Evolutionary conservation across 1,140 invertebrate genomes (phyloP).

Genomic region (Andrena cerasifolii): DNA sequence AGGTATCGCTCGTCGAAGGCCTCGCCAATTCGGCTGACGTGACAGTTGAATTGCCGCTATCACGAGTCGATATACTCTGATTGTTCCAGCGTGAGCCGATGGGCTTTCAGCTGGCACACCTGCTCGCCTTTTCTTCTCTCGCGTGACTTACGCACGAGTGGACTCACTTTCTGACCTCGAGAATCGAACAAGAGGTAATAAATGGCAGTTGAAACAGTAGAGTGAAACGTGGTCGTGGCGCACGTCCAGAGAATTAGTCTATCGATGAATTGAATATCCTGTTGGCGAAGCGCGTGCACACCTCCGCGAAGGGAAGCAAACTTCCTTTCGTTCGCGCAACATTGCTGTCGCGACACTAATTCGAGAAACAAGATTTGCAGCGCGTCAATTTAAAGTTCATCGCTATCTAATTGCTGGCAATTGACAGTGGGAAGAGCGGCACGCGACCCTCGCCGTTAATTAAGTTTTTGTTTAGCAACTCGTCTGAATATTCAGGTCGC

Average conservation of each 20-base stretch:
- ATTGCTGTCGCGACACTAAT: not conserved
- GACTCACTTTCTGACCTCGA: too few relatives aligned
- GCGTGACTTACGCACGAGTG: too few relatives aligned
- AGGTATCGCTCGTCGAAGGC: not conserved
- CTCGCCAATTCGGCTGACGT: constrained; percentile 17
- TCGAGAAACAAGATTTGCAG: constrained; percentile 5
- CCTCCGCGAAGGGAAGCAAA: not conserved
- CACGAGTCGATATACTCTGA: constrained; percentile 13
- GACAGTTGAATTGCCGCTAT: constrained; percentile 32
- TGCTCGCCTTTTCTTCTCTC: constrained; percentile 1
- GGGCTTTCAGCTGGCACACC: not conserved
- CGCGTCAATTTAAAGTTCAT: not conserved
- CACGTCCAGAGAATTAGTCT: not conserved
- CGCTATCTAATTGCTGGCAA: not conserved
- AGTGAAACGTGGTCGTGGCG: not conserved
- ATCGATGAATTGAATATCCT: constrained; percentile 5
- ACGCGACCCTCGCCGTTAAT: too few relatives aligned
- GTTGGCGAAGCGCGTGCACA: not conserved
- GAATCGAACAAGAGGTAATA: not conserved
- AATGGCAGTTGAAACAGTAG: not conserved
- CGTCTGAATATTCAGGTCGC: not conserved
- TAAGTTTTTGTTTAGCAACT: not conserved
- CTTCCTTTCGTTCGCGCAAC: constrained; percentile 4
- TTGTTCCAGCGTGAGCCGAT: not conserved
- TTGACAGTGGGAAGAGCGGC: not conserved